A percentile compares a stretch with the other conserved stretches of the same genome.
These are phyloP conservation scores for Uria aalge DNA, from an alignment of 2,113 vertebrate genomes.

Conservation along the genomic window DNA sequence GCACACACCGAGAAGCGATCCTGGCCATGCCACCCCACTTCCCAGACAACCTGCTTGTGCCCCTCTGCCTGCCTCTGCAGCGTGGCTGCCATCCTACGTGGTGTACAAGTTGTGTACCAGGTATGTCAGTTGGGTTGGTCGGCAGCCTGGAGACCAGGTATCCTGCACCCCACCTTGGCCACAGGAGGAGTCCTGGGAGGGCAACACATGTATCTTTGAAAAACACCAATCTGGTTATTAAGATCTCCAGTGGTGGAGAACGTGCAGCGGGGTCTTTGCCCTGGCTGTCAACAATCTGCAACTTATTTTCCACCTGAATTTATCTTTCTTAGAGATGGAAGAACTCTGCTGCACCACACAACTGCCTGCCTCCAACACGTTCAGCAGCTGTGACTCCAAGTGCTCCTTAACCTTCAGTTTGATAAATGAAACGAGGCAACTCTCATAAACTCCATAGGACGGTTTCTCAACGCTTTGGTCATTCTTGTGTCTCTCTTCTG, in stretches of 20 bases:
- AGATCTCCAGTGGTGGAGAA: background rate
- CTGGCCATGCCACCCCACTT: background rate
- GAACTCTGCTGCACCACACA: background rate
- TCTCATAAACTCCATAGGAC: background rate
- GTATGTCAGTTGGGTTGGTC: background rate
- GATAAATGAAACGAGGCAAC: background rate
- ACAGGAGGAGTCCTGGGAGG: background rate
- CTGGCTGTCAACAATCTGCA: background rate
- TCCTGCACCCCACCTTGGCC: background rate
- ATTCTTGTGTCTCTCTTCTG: background rate
- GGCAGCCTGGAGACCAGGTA: background rate
- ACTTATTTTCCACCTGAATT: background rate
- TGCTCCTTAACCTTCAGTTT: background rate
- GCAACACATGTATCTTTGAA: accelerated
- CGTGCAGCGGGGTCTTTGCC: background rate
- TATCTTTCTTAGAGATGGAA: background rate
- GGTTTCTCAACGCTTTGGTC: background rate
- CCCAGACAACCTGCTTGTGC: background rate
- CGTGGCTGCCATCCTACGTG: accelerated
- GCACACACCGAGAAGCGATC: background rate
- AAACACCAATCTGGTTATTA: background rate
- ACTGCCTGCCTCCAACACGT: background rate
- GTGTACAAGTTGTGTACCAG: background rate
- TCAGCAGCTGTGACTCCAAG: background rate
- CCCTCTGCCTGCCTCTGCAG: background rate